Conservation (phyloP, 2,888 invertebrate species). For the Taenaris catops region DNA sequence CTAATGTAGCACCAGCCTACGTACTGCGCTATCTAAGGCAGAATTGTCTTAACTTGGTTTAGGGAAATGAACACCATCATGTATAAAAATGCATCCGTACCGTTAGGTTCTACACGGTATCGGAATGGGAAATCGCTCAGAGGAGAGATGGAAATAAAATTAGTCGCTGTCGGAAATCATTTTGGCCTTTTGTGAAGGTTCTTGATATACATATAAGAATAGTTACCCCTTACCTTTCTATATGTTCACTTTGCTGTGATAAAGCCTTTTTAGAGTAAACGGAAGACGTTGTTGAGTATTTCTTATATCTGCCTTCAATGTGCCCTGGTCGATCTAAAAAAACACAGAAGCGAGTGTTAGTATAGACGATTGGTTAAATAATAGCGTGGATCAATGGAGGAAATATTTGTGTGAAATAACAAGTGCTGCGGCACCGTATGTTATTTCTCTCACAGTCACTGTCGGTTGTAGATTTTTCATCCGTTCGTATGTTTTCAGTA, state of each 20-base stretch:
- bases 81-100: no score
- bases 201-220: no score
- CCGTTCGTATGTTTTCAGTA: slow-evolving; percentile 1
- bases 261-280: slow-evolving; percentile 71
- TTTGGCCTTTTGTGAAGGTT: no score
- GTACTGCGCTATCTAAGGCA: no score
- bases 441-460: slow-evolving; percentile 16
- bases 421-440: slow-evolving; percentile 24
- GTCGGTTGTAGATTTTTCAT: slow-evolving; percentile 1
- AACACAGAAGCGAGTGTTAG: slow-evolving; percentile 34
- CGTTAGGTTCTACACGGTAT: no score
- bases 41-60: no score
- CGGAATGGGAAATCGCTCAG: no score
- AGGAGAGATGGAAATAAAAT: no score
- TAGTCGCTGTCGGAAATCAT: no score
- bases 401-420: slow-evolving; percentile 28
- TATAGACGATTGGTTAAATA: neutral
- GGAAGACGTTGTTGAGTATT: slow-evolving; percentile 73
- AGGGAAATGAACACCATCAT: no score
- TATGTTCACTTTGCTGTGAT: slow-evolving; percentile 69
- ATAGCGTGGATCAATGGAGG: slow-evolving; percentile 41
- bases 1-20: no score
- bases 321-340: slow-evolving; percentile 66
- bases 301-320: slow-evolving; percentile 73
- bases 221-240: slow-evolving; percentile 66